Conservation (phyloP, 2,113 vertebrate genomes). For the Falco punctatus region DNA sequence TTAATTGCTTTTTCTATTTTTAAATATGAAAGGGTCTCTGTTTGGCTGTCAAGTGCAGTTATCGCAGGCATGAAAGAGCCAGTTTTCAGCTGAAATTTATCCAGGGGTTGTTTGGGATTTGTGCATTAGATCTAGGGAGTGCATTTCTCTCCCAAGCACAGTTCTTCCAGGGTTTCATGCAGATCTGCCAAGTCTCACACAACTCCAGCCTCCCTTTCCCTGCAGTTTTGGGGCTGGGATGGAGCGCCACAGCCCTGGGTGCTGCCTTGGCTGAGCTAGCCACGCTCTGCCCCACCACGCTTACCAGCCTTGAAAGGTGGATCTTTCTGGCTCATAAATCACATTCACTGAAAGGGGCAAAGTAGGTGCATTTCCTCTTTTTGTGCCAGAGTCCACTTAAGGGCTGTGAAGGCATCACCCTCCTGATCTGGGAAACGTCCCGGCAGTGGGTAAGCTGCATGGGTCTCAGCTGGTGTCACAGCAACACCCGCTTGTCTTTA, state of each 20-base stretch:
- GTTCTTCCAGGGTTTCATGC: neutral
- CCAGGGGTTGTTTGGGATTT: slow-evolving; percentile 7
- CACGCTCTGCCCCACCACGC: accelerated
- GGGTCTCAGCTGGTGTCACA: neutral
- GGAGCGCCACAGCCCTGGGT: neutral
- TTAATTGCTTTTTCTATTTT: slow-evolving; percentile 58
- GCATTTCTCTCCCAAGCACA: accelerated
- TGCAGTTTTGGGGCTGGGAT: neutral
- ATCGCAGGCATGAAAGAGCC: neutral
- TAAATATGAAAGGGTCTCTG: slow-evolving; percentile 54
- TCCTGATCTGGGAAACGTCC: neutral
- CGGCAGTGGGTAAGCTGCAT: neutral
- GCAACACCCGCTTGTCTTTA: neutral
- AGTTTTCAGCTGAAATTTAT: slow-evolving; percentile 41
- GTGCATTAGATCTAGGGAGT: neutral
- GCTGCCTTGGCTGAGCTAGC: neutral
- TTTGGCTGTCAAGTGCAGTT: slow-evolving; percentile 34
- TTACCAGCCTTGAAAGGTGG: neutral
- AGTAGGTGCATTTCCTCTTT: neutral
- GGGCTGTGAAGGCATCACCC: neutral
- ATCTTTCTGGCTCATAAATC: neutral
- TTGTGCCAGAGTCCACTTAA: neutral
- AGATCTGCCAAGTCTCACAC: neutral
- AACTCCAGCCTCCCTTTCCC: neutral
- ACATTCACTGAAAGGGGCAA: neutral